Conservation (phyloP, 2,113 vertebrate species). For the Amblyopsis rosae region DNA sequence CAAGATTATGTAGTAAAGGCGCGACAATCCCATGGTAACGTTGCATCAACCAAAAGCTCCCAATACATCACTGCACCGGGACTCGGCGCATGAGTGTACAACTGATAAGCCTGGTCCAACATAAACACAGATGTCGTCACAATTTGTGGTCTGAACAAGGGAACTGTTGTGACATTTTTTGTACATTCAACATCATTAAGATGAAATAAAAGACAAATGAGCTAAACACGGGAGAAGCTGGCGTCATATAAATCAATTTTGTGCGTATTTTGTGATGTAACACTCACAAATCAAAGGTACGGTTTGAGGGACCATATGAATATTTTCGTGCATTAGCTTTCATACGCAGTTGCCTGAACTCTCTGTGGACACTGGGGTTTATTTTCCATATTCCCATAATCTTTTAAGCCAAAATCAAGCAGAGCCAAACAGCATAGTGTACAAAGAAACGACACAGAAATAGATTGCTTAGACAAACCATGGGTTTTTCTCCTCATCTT, state of each 20-base stretch:
- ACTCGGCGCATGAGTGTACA: conserved; percentile 33
- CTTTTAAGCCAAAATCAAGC: conserved; percentile 16
- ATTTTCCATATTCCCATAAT: conserved; percentile 23
- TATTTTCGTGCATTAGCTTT: neutral
- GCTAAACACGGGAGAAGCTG: conserved; percentile 35
- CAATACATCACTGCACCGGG: conserved; percentile 55
- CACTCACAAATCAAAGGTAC: conserved; percentile 34
- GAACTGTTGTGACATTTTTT: conserved; percentile 34
- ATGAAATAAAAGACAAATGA: conserved; percentile 33
- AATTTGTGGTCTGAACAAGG: conserved; percentile 37
- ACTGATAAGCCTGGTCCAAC: conserved; percentile 66
- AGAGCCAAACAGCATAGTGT: conserved; percentile 7
- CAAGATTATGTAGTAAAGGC: conserved; percentile 40
- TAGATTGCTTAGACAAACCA: neutral
- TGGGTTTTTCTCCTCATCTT: conserved; percentile 8
- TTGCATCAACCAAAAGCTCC: conserved; percentile 29
- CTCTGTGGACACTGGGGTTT: conserved; percentile 11
- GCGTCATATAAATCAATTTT: conserved; percentile 26
- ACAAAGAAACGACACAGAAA: neutral
- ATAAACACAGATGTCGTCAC: conserved; percentile 62
- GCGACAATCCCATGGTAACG: conserved; percentile 49
- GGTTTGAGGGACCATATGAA: conserved; percentile 20
- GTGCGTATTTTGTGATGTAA: conserved; percentile 31
- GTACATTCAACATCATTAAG: conserved; percentile 47
- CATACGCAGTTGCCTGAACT: conserved; percentile 28